phyloP scores from a whole-genome alignment of 2,797 vertebrate genomes.

The Lagodon rhomboides region DNA sequence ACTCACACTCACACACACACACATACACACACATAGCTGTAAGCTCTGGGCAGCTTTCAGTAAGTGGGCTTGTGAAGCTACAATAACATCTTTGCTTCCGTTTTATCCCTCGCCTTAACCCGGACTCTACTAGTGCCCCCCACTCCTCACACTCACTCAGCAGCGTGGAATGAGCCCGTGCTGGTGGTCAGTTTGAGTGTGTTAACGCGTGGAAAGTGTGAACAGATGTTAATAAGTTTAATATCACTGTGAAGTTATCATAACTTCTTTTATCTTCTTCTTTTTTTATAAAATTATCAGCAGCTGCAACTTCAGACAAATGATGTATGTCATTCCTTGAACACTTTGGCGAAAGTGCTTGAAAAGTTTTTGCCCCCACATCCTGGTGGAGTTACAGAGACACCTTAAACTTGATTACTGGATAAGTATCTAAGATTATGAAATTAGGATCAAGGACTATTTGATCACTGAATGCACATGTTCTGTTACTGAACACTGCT shows the following conservation, averaged over 20 bases:
- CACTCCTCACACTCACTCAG: slow-evolving; percentile 54
- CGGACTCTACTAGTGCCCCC: slow-evolving; percentile 81
- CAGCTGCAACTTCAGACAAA: too few relatives aligned
- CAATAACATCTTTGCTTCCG: slow-evolving; percentile 92
- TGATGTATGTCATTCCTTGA: too few relatives aligned
- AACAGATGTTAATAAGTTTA: not conserved
- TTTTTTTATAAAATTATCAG: too few relatives aligned
- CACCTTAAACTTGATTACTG: too few relatives aligned
- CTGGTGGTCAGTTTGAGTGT: slow-evolving; percentile 10
- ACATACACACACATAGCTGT: slow-evolving; percentile 17
- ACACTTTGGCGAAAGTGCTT: too few relatives aligned
- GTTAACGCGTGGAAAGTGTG: not conserved
- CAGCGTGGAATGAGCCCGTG: not conserved
- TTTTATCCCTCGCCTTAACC: slow-evolving; percentile 90
- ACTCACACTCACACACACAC: slow-evolving; percentile 15
- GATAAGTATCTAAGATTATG: too few relatives aligned
- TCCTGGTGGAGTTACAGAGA: too few relatives aligned
- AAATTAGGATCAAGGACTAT: too few relatives aligned
- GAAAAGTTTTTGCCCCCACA: too few relatives aligned
- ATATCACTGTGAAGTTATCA: not conserved
- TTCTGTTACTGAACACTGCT: too few relatives aligned
- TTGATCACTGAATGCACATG: too few relatives aligned
- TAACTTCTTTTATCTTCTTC: not conserved
- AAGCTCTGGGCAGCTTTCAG: slow-evolving; percentile 87
- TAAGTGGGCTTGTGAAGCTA: slow-evolving; percentile 92